Evolutionary conservation across 2,797 vertebrate species (phyloP).

Genomic region (Thunnus albacares): DNA sequence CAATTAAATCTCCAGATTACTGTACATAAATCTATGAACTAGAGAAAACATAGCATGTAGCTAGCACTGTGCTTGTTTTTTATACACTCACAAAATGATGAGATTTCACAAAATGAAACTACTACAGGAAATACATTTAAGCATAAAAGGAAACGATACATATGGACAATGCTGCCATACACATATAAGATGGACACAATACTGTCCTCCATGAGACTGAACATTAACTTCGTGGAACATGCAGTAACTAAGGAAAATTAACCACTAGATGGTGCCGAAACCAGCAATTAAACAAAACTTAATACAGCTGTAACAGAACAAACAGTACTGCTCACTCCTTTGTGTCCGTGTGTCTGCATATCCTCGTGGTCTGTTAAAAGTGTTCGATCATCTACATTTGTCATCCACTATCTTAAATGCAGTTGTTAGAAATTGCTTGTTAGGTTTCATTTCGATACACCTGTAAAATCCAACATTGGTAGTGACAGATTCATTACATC

Average conservation of each 20-base stretch:
- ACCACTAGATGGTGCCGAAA: too few relatives aligned
- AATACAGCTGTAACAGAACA: too few relatives aligned
- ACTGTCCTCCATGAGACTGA: too few relatives aligned
- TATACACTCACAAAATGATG: too few relatives aligned
- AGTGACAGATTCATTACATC: slow-evolving; percentile 71
- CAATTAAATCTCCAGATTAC: neutral
- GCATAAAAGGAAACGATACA: too few relatives aligned
- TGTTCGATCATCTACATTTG: slow-evolving; percentile 35
- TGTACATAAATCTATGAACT: too few relatives aligned
- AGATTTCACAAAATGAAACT: neutral
- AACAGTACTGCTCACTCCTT: slow-evolving; percentile 37
- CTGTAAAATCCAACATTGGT: slow-evolving; percentile 57
- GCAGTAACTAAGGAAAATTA: neutral
- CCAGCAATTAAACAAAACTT: too few relatives aligned
- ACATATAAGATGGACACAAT: too few relatives aligned
- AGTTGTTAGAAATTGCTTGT: slow-evolving; percentile 68
- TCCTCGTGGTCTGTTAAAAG: slow-evolving; percentile 36
- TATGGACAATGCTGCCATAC: too few relatives aligned
- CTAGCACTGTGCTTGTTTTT: neutral
- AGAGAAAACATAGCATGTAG: too few relatives aligned
- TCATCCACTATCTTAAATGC: slow-evolving; percentile 43
- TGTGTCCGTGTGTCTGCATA: slow-evolving; percentile 40
- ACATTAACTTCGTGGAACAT: too few relatives aligned
- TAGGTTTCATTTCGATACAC: slow-evolving; percentile 58
- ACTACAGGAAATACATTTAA: too few relatives aligned